Evolutionary conservation across 2,113 vertebrate genomes (phyloP).

Genomic region (Corythornis vintsioides): DNA sequence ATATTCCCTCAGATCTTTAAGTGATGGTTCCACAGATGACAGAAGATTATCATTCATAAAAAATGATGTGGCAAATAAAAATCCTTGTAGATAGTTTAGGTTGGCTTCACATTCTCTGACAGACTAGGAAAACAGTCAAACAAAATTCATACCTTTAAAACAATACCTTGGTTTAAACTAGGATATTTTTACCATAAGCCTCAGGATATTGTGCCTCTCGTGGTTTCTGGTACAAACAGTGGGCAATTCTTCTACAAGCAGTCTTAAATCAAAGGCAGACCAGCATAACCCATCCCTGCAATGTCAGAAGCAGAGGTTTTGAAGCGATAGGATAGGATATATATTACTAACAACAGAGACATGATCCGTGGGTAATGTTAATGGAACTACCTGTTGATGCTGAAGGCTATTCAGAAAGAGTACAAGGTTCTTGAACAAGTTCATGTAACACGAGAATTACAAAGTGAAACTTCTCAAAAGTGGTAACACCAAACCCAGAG

Average conservation of each 20-base stretch:
- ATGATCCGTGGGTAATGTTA: background rate
- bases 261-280: background rate
- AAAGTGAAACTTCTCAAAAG: background rate
- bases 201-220: background rate
- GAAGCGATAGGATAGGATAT: background rate
- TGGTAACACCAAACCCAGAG: background rate
- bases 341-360: background rate
- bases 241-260: background rate
- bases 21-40: background rate
- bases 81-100: background rate
- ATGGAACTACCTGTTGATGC: background rate
- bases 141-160: background rate
- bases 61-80: background rate
- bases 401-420: background rate
- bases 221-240: background rate
- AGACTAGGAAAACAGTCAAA: background rate
- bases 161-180: background rate
- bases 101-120: background rate
- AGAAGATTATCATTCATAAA: background rate
- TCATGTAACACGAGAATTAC: background rate
- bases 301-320: background rate
- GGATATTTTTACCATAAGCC: background rate
- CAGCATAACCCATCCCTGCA: accelerated
- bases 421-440: background rate
- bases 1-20: background rate